Base-by-base conservation (phyloP, 2,113 vertebrate species). In the Catharus minimus region DNA sequence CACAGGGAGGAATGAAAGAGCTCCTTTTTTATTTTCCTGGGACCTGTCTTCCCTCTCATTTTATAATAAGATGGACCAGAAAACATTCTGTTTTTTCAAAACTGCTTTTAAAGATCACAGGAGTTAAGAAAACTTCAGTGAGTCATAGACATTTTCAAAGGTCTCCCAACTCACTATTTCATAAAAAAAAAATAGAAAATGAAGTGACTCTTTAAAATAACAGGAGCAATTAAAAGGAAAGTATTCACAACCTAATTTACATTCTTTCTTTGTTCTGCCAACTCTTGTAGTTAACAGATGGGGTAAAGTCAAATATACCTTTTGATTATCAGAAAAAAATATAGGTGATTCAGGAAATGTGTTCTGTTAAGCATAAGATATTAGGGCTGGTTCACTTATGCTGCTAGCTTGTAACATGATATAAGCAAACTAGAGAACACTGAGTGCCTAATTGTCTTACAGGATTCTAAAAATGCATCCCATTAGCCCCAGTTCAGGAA, bases 111-210 rank as follows among this genome's bases (percentile, higher is more conserved):
- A 91, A 89, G 8, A 69, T 82, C 76, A 66, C 27, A 82, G 41
- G 26, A 87, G 57, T 71, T 84, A 78, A 75, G 43, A 64, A 89
- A 82, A 5, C 20, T 53, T 77, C 43, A 65, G 28, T 89, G 82
- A 86, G n/a, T 94, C 77, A 90, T 7, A 92, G 58, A 38, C 30
- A 76, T 89, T 93, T 90, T 79, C 21, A 92, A 79, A 88, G 69
- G 44, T 84, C n/a, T 86, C 14, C 36, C 19, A 78, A 53, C 15
- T 76, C 56, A 62, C 44, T 43, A 53, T 86, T 90, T 75, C 36
- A 61, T 43, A 13, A 86, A 91, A 71, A 85, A 94, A 67, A 90
- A 81, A 81, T 23, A 47, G 36, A 74, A 91, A 83, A 62, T 71
- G 1, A 58, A 56, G 14, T 55, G 30, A 67, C 19, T 84, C 24